Percentiles rank a stretch among this genome's conserved stretches.
Conservation (phyloP, 1,140 invertebrate genomes). For the Sesamia nonagrioides region DNA sequence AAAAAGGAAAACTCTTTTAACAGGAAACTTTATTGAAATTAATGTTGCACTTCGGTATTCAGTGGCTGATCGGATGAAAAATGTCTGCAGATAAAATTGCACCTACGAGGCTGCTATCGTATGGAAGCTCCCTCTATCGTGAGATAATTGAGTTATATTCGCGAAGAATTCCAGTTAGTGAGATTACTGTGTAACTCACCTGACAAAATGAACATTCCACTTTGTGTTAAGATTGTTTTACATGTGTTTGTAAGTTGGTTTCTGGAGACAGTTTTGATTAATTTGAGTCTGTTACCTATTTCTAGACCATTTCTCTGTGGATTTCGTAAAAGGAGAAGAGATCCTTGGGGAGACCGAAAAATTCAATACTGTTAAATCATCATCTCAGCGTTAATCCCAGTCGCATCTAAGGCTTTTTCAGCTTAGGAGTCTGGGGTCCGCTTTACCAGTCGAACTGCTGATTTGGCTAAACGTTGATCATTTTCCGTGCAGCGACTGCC, state of each 20-base stretch:
- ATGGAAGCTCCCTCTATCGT: not conserved
- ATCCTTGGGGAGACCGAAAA: no score
- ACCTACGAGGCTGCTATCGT: not conserved
- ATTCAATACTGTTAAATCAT: no score
- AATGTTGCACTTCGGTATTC: conserved; percentile 29
- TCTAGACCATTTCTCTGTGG: no score
- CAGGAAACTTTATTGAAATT: conserved; percentile 38
- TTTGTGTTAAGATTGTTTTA: not conserved
- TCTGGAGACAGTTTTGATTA: not conserved
- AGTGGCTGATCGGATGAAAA: conserved; percentile 26
- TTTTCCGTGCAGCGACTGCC: no score
- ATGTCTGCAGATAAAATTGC: conserved; percentile 38
- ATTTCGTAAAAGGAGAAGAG: no score
- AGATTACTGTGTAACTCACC: conserved; percentile 22
- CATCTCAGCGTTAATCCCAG: no score
- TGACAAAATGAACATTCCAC: conserved; percentile 24
- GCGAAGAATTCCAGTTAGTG: conserved; percentile 34
- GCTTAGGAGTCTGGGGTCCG: no score
- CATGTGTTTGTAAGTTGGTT: not conserved
- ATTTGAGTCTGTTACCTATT: no score
- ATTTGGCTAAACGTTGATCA: no score
- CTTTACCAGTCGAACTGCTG: no score
- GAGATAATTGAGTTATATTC: conserved; percentile 47
- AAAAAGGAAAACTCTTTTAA: not conserved
- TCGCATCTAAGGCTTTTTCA: no score